Evolutionary conservation across 2,113 vertebrate species (phyloP), one percentile per base, ranked within the genome.

Genomic region (Strix uralensis): DNA sequence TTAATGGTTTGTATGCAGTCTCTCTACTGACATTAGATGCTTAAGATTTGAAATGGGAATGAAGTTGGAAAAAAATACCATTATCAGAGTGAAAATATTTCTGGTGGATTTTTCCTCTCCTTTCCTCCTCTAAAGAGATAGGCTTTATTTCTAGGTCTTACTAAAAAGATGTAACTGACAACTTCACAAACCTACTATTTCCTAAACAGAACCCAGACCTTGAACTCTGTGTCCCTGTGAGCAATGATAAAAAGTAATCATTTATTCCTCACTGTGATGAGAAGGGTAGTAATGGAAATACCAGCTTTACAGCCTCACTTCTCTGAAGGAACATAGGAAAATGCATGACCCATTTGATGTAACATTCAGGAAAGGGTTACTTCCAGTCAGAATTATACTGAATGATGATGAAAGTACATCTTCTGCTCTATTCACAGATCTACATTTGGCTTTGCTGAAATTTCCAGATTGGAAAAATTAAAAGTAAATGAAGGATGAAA

Each of bases 1-100:
- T 95, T 95, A 96, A 96, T 61, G 42, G 81, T 94, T 87, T 97
- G 42, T 87, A 79, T 36, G 75, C 51, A 74, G 87, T 82, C 80
- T 81, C 86, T 92, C 94, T 92, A 87, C 42, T 79, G 59, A 32
- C 59, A 91, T 95, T 93, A 96, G 73, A 96, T 92, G 71, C 57
- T 74, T 88, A 95, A 87, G 32, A 95, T 86, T 69, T 80, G 26
- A 44, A 93, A 97, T 42, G 51, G 13, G 44, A 81, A 94, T n/a
- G 34, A 15, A 78, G 67, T 32, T 66, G 51, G 30, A 30, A 84
- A 69, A 57, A 67, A 7, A 2, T n/a, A 55, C 32, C 9, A 58
- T n/a, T 34, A 91, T 7, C 34, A 46, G 12, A 69, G 5, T 18
- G 63, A 88, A 84, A 97, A 91, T 66, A 74, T 63, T 79, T 90